Evolutionary conservation across 2,113 vertebrate species (phyloP).

Genomic region (Gasterosteus nipponicus): DNA sequence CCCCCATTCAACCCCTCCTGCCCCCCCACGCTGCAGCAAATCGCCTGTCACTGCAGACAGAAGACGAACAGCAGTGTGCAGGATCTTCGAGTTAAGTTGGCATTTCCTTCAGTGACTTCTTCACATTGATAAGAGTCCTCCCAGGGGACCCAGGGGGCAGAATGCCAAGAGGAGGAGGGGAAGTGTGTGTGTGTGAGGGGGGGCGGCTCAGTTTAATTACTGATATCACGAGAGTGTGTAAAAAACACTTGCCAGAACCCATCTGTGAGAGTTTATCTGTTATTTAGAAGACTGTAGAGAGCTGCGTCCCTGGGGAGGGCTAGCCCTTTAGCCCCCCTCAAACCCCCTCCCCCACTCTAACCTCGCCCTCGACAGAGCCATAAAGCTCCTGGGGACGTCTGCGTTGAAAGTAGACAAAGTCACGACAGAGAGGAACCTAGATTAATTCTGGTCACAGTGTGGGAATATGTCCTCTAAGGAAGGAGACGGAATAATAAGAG

Average conservation of each 20-base stretch:
- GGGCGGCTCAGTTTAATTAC: slow-evolving; percentile 46
- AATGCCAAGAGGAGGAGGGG: slow-evolving; percentile 4
- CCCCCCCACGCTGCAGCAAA: slow-evolving; percentile 20
- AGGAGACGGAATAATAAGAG: slow-evolving; percentile 45
- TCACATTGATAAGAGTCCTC: slow-evolving; percentile 77
- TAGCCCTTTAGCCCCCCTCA: slow-evolving; percentile 3
- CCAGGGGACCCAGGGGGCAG: slow-evolving; percentile 36
- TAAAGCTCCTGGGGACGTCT: slow-evolving; percentile 67
- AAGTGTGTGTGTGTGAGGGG: too few species aligned
- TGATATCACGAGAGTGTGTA: slow-evolving; percentile 64
- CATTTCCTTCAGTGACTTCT: slow-evolving; percentile 84
- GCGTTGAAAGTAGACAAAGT: slow-evolving; percentile 69
- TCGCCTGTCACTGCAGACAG: slow-evolving; percentile 54
- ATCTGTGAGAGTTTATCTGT: slow-evolving; percentile 78
- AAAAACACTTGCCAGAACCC: slow-evolving; percentile 63
- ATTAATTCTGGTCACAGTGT: slow-evolving; percentile 57
- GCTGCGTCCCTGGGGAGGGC: slow-evolving; percentile 51
- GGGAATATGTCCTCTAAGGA: slow-evolving; percentile 66
- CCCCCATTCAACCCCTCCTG: neutral
- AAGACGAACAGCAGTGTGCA: slow-evolving; percentile 69
- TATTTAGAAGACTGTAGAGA: slow-evolving; percentile 45
- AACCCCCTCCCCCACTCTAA: slow-evolving; percentile 22
- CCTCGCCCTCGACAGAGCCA: slow-evolving; percentile 24
- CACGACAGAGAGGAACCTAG: slow-evolving; percentile 69
- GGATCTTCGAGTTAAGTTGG: slow-evolving; percentile 77